Evolutionary conservation across 1,140 invertebrate species (phyloP).

Genomic region (Papilio polyxenes): DNA sequence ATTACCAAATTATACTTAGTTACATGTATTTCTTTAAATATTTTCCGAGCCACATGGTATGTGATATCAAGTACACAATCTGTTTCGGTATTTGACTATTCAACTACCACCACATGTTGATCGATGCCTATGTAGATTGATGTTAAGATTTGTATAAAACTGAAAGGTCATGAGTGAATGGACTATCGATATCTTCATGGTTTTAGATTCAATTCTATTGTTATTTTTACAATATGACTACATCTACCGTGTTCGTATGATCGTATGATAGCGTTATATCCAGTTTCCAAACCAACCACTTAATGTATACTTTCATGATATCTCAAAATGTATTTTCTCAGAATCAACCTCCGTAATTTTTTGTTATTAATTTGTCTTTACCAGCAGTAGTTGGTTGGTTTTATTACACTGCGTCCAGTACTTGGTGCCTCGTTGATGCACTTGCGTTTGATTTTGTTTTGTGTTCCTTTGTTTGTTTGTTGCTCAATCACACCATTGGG

Average conservation of each 20-base stretch:
- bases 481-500: too few relatives aligned
- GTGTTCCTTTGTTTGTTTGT: neutral
- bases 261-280: neutral
- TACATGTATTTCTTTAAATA: neutral
- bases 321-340: neutral
- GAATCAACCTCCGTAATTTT: neutral
- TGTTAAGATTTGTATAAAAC: neutral
- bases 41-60: neutral
- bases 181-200: neutral
- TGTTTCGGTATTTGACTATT: neutral
- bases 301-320: neutral
- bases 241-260: neutral
- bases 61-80: neutral
- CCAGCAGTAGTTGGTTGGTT: neutral
- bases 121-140: neutral
- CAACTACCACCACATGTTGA: neutral
- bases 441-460: neutral
- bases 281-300: neutral
- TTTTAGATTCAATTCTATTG: slow-evolving; percentile 10
- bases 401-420: neutral
- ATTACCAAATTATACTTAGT: neutral
- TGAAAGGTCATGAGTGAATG: neutral
- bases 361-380: neutral
- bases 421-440: neutral
- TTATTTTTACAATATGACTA: slow-evolving; percentile 1